Evolutionary conservation across 2,113 vertebrate species (phyloP), one percentile per base, ranked within the genome.

Genomic region (Rynchops niger): DNA sequence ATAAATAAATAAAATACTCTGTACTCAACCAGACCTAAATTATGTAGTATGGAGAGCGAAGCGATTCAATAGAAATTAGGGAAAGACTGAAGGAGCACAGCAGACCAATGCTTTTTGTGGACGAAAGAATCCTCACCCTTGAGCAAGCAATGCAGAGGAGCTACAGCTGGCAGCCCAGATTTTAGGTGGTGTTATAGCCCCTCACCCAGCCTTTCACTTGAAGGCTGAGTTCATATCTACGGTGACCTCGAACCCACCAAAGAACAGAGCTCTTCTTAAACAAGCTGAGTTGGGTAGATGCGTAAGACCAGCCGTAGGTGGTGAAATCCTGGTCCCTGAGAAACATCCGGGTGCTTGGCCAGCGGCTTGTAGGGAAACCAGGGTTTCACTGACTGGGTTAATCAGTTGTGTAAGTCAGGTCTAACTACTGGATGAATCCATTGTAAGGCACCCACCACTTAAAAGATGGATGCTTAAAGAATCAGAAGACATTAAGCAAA

Each of bases 1-100:
- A 95, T 97, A 91, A 97, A 97, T 97, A 97, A 95, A 88, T 96
- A 94, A 97, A 96, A 95, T 80, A 73, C 62, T 87, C 34, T 89
- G 73, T 79, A 73, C 81, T 93, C 93, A 93, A 77, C 73, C 93
- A 80, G 62, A 34, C 29, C 84, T 97, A 82, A 97, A 91, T 95
- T 89, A 96, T 91, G 86, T 52, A 95, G 81, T 34, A 55, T 1
- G 1, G 30, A 82, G 76, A 80, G 52, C 84, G 43, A 82, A 87
- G 36, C 10, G 1, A 91, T 95, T 92, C 70, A 72, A 69, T 21
- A 91, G 83, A 42, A 56, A 72, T 91, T 87, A 92, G 49, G 83
- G 49, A 91, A 93, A 94, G 61, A 85, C 56, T 43, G 30, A 84
- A 69, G 27, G 40, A 91, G 8, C 34, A 69, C 11, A 59, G 43